A percentile compares a stretch with the other conserved stretches of the same genome.
Evolutionary conservation across 2,797 vertebrate species (phyloP).

Genomic region (Ceryle rudis): DNA sequence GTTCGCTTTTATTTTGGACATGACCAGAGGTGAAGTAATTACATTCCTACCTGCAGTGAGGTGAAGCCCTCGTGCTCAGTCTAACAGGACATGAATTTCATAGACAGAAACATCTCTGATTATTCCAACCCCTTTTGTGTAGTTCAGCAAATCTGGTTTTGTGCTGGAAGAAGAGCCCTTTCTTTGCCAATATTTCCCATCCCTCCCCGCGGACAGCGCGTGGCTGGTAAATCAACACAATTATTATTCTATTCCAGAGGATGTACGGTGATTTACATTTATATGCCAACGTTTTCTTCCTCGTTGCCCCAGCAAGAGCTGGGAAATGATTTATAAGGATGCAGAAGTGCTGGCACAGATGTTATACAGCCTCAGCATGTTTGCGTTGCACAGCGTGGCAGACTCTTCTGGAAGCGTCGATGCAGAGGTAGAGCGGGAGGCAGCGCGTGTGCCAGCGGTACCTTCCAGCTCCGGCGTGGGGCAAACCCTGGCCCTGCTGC

Average conservation of each 20-base stretch:
- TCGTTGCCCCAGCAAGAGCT: slow-evolving; percentile 75
- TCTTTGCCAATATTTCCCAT: slow-evolving; percentile 13
- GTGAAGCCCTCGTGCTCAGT: not conserved
- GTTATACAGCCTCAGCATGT: slow-evolving; percentile 58
- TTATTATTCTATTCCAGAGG: slow-evolving; percentile 77
- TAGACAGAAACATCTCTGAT: slow-evolving; percentile 17
- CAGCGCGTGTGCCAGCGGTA: not conserved
- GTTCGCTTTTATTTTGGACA: slow-evolving; percentile 9
- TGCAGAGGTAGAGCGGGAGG: slow-evolving; percentile 18
- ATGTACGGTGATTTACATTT: slow-evolving; percentile 73
- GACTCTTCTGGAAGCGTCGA: not conserved
- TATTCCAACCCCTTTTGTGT: slow-evolving; percentile 24
- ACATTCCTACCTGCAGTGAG: not conserved
- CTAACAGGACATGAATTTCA: not conserved
- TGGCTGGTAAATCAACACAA: slow-evolving; percentile 73
- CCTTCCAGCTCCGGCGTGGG: not conserved
- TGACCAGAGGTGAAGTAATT: slow-evolving; percentile 16
- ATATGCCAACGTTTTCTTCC: slow-evolving; percentile 70
- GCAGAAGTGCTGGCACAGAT: slow-evolving; percentile 69
- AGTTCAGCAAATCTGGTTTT: slow-evolving; percentile 33
- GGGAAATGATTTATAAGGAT: slow-evolving; percentile 75
- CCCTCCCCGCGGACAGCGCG: slow-evolving; percentile 10
- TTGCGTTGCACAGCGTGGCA: slow-evolving; percentile 36
- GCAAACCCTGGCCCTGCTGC: not conserved
- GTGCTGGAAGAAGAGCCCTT: slow-evolving; percentile 7